Base-by-base conservation (phyloP, 2,888 invertebrate species). In the Hirudinaria manillensis region DNA sequence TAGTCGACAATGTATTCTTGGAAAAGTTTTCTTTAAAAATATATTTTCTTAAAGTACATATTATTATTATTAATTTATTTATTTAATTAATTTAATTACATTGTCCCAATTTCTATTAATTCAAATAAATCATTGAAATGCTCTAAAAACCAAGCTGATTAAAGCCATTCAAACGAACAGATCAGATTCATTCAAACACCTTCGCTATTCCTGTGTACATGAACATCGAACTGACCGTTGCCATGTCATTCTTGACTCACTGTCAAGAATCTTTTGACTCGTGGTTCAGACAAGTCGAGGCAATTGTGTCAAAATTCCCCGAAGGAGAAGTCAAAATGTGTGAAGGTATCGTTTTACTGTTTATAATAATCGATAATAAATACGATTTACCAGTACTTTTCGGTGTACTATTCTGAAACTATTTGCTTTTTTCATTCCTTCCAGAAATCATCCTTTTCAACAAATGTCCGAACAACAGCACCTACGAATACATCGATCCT, bases 401-500 rank as follows among this genome's bases (percentile, higher is more conserved):
- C 16, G 45, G 4, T 10, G 45, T 16, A 45, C 1, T 45, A 45
- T 45, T 10, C 10, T 36, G 3, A 36, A 6, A 36, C 10, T 36
- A 36, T 6, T 7, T 45, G 6, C 13, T 16, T 45, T 1, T 45
- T 45, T 16, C 16, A 45, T 4, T 24, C 32, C 34, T 36, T 34
- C 56, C 74, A 74, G 74, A n/a, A 36, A 74, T 74, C 65, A 74
- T 74, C 34, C 24, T 65, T 2, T 74, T 66, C 24, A 19, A 32
- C n/a, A 51, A 66, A 29, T 21, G 45, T 10, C 74, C 74, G 0
- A 56, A 66, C 32, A 45, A 45, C 51, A 24, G 38, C 19, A 27
- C 21, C 10, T 74, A 74, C 74, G 74, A 74, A 13, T 74, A 74
- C 67, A 74, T 74, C 6, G 29, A 45, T 6, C 74, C 68, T 34